Conservation (phyloP, 2,888 invertebrate genomes). For the Pollenia angustigena region DNA sequence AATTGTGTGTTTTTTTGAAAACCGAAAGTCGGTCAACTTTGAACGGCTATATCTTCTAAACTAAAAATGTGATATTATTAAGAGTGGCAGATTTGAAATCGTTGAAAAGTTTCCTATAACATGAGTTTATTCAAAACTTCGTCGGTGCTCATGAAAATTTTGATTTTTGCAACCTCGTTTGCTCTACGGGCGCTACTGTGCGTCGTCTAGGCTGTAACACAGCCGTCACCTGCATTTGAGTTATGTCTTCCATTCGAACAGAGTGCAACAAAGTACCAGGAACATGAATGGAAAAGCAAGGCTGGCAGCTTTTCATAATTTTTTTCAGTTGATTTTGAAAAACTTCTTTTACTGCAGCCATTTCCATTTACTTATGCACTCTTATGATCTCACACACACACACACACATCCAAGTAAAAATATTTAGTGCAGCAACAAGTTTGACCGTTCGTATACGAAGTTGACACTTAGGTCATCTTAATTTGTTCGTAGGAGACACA, state of each 20-base stretch:
- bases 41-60: too few species aligned
- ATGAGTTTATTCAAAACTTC: too few species aligned
- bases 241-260: conserved; percentile 59
- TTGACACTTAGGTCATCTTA: conserved; percentile 72
- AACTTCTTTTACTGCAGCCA: conserved; percentile 23
- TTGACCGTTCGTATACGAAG: conserved; percentile 57
- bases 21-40: too few species aligned
- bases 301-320: conserved; percentile 19
- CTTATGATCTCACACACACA: not conserved
- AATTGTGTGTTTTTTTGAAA: too few species aligned
- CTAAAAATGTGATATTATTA: too few species aligned
- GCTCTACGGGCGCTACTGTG: too few species aligned
- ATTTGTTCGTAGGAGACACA: conserved; percentile 66
- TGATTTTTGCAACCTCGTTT: too few species aligned
- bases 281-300: conserved; percentile 17
- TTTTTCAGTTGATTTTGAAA: conserved; percentile 31
- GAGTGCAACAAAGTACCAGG: conserved; percentile 34
- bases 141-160: too few species aligned
- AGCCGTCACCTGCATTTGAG: conserved; percentile 65
- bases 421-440: conserved; percentile 67
- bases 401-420: not conserved
- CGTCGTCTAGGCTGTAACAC: conserved; percentile 48
- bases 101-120: too few species aligned
- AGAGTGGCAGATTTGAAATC: too few species aligned
- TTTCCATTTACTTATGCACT: not conserved